phyloP scores from a whole-genome alignment of 2,888 invertebrate genomes.

The Lycaena phlaeas region DNA sequence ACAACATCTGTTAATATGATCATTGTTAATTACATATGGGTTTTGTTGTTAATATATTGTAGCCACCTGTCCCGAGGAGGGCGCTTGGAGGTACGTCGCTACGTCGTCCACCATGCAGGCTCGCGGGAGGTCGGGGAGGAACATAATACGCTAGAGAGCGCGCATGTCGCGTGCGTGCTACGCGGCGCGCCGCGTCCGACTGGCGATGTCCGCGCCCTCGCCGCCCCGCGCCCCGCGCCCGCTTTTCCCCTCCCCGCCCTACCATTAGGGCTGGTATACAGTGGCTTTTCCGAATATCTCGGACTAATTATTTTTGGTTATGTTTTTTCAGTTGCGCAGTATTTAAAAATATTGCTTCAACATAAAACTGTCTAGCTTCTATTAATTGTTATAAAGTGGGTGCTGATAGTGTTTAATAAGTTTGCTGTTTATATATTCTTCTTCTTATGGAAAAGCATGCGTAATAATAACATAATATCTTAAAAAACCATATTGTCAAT shows the following conservation, averaged over 20 bases:
- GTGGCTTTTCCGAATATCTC: conserved; percentile 38
- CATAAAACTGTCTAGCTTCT: too few species aligned
- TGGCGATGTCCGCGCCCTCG: conserved; percentile 34
- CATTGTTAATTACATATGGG: conserved; percentile 74
- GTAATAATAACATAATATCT: too few species aligned
- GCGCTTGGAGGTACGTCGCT: conserved; percentile 94
- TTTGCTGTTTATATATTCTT: too few species aligned
- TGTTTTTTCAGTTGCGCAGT: too few species aligned
- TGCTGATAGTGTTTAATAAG: too few species aligned
- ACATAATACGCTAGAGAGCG: conserved; percentile 77
- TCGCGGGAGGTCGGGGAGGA: conserved; percentile 93
- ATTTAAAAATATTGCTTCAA: too few species aligned
- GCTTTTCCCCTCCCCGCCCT: conserved; percentile 33
- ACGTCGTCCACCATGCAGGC: conserved; percentile 98
- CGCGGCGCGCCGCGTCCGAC: conserved; percentile 69
- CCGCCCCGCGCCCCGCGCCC: conserved; percentile 20
- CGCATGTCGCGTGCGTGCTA: conserved; percentile 64
- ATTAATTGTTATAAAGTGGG: too few species aligned
- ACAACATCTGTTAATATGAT: conserved; percentile 74
- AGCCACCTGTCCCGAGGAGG: conserved; percentile 94
- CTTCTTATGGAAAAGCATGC: too few species aligned
- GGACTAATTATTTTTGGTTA: conserved; percentile 28
- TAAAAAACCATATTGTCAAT: too few species aligned
- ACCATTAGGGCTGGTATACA: conserved; percentile 38
- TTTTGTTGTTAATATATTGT: conserved; percentile 68